Conservation (phyloP, 2,888 invertebrate genomes). For the Suillia variegata region DNA sequence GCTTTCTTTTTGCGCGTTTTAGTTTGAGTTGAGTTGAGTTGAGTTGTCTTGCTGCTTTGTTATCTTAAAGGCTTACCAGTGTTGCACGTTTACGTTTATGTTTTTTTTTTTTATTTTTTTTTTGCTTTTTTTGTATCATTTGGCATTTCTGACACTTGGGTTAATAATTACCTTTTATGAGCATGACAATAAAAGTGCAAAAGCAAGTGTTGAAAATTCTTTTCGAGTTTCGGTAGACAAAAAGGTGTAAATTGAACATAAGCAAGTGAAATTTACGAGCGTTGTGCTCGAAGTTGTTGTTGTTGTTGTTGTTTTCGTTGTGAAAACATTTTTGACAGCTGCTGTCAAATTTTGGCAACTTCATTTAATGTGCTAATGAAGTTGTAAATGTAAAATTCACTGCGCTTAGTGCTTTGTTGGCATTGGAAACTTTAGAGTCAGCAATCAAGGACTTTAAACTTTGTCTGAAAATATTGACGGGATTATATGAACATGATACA, state of each 20-base stretch:
- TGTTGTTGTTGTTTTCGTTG: background rate
- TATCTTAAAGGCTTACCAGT: background rate
- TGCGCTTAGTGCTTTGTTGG: background rate
- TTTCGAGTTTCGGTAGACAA: background rate
- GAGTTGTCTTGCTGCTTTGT: background rate
- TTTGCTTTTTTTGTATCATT: no score
- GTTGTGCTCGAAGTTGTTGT: slow-evolving; percentile 5
- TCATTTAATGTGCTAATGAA: slow-evolving; percentile 41
- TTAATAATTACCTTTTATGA: slow-evolving; percentile 19
- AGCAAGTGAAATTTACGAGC: slow-evolving; percentile 28
- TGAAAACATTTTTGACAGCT: background rate
- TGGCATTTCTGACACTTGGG: slow-evolving; percentile 16
- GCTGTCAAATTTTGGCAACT: background rate
- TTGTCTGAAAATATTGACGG: no score
- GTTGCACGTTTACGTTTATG: background rate
- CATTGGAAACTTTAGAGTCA: no score
- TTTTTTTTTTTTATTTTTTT: background rate
- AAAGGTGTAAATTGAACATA: slow-evolving; percentile 46
- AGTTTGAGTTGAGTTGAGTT: background rate
- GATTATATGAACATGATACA: no score
- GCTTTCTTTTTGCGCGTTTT: background rate
- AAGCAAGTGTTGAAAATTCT: background rate
- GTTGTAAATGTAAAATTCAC: slow-evolving; percentile 33
- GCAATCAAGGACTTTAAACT: no score
- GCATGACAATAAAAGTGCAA: slow-evolving; percentile 7